These are phyloP conservation scores for Rhodophaea formosa DNA, from an alignment of 2,888 invertebrate genomes.

Conservation along the genomic window DNA sequence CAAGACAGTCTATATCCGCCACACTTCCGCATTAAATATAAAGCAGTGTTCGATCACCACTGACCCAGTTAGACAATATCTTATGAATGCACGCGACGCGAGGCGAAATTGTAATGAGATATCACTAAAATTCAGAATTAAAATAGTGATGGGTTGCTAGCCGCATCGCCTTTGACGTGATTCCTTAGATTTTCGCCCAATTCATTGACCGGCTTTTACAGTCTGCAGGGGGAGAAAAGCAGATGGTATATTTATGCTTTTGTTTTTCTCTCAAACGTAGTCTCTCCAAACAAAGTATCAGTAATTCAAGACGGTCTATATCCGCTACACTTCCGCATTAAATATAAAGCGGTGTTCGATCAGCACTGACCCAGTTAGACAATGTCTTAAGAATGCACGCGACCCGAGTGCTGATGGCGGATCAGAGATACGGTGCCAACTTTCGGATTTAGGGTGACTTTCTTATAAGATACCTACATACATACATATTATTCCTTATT, in stretches of 20 bases:
- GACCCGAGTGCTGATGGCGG: not conserved
- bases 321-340: not conserved
- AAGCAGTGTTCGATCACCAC: slow-evolving; percentile 12
- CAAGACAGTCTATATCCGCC: not conserved
- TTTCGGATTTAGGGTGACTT: not conserved
- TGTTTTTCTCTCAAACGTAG: too few species aligned
- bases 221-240: too few species aligned
- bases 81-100: not conserved
- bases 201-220: too few species aligned
- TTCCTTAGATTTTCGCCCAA: too few species aligned
- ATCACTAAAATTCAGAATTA: too few species aligned
- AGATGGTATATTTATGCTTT: too few species aligned
- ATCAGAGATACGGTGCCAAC: not conserved
- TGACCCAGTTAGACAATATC: slow-evolving; percentile 11
- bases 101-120: too few species aligned
- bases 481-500: too few species aligned
- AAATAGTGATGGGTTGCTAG: too few species aligned
- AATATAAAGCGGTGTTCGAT: slow-evolving; percentile 15
- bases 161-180: too few species aligned
- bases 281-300: too few species aligned
- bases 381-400: not conserved
- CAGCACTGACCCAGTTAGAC: slow-evolving; percentile 14
- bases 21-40: slow-evolving; percentile 14
- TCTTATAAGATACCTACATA: too few species aligned
- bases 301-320: not conserved